These are phyloP conservation scores for Pteropus rufus DNA, from an alignment of 2,797 vertebrate genomes.

Conservation along the genomic window DNA sequence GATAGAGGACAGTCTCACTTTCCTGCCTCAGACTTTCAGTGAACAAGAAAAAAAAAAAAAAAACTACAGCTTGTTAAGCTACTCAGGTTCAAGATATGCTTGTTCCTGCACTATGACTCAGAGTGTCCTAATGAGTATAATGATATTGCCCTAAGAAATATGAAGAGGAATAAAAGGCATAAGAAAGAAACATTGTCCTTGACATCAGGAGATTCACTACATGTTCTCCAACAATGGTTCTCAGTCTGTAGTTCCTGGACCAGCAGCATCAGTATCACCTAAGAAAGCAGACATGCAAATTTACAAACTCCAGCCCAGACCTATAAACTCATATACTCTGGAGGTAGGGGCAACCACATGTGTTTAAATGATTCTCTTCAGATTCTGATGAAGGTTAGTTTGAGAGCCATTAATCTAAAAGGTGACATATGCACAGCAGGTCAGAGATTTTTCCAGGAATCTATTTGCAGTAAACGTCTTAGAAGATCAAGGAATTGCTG, in stretches of 20 bases:
- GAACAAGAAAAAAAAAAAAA: background rate
- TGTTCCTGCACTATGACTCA: background rate
- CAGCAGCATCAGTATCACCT: background rate
- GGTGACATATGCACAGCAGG: background rate
- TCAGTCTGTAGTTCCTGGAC: background rate
- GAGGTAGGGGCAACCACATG: accelerated
- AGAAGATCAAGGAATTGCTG: background rate
- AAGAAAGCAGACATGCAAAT: background rate
- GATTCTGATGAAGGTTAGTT: background rate
- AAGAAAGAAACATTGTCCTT: background rate
- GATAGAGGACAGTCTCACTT: background rate
- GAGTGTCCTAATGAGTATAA: background rate
- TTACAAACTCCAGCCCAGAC: background rate
- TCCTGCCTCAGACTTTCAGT: background rate
- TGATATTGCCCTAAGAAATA: background rate
- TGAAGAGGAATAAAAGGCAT: background rate
- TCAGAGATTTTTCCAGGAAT: background rate
- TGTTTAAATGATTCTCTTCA: background rate
- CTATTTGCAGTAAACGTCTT: background rate
- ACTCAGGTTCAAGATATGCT: background rate
- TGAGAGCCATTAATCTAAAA: background rate
- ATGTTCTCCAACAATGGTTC: background rate
- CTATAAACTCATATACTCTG: accelerated
- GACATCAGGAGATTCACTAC: background rate
- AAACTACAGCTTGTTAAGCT: background rate